Evolutionary conservation across 2,888 invertebrate genomes (phyloP).

Genomic region (Chaetogeoica ovagalla): DNA sequence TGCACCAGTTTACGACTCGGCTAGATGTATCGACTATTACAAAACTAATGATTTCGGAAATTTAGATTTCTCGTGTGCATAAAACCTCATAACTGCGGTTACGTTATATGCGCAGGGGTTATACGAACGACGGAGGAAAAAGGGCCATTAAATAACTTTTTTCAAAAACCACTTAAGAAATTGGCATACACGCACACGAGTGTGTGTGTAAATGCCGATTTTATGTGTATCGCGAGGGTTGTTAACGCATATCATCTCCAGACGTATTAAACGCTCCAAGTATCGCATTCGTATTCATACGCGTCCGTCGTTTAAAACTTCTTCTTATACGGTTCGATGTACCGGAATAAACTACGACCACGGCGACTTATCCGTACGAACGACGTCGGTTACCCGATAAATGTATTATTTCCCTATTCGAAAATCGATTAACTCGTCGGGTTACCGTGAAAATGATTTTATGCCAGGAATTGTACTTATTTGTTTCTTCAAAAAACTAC

Average conservation of each 20-base stretch:
- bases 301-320: not conserved
- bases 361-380: too few relatives aligned
- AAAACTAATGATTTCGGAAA: constrained; percentile 3
- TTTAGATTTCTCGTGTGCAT: constrained; percentile 1
- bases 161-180: constrained; percentile 33
- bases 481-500: too few relatives aligned
- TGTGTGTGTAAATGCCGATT: not conserved
- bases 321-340: too few relatives aligned
- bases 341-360: too few relatives aligned
- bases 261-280: constrained; percentile 9
- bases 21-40: not conserved
- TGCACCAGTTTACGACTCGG: too few relatives aligned
- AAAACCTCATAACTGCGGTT: constrained; percentile 1
- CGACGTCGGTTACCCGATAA: too few relatives aligned
- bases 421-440: too few relatives aligned
- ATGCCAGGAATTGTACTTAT: too few relatives aligned
- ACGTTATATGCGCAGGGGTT: not conserved
- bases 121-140: not conserved
- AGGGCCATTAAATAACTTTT: constrained; percentile 18
- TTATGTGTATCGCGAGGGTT: constrained; percentile 3
- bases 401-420: too few relatives aligned
- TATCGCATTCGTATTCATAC: not conserved
- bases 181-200: constrained; percentile 5
- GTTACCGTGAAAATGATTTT: too few relatives aligned
- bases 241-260: not conserved